Base-by-base conservation (phyloP, 2,113 vertebrate species). In the Neolamprologus sp. region DNA sequence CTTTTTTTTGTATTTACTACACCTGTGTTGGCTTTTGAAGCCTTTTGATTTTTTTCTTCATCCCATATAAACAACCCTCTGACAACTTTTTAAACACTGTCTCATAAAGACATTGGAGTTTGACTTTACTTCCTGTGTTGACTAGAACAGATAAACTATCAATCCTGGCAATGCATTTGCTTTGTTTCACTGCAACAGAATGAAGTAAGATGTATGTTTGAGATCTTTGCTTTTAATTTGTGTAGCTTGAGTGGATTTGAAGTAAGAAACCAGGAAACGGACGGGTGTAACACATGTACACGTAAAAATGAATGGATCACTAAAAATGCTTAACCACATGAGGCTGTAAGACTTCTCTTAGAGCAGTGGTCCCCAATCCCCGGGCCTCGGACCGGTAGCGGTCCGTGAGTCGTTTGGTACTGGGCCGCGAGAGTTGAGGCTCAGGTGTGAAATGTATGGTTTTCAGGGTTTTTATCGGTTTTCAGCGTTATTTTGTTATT, bases 321-420 rank as follows among this genome's bases (percentile, higher is more conserved):
- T 71, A 23, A 42, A 40, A 71, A 71, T 71, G 21, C n/a, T 23
- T 42, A 23, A 71, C n/a, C 65, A 6, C 35, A 13, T 4, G 37
- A 73, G 5, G 2, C 37, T 2, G 37, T 71, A 23, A 42, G 65
- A 3, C 13, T 16, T 23, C 21, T 71, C n/a, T 9, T 26, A 26
- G n/a, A 26, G 3, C 12, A 26, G 42, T 0, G 0, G 42, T 0
- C 42, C 42, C 42, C 42, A 45, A 45, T 0, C 42, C 42, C 42
- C 42, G 0, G 42, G 42, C 42, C 42, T 45, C 13, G 42, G 13
- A 45, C 42, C 1, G 13, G 2, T 45, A 7, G 0, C 2, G 42
- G 42, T 16, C 6, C 42, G 42, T 45, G 42, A 45, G 13, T 45
- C 3, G 42, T 14, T 45, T 45, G 42, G 42, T 45, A 14, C 6